phyloP scores from a whole-genome alignment of 2,888 invertebrate genomes.

The Ennomos quercinarius region DNA sequence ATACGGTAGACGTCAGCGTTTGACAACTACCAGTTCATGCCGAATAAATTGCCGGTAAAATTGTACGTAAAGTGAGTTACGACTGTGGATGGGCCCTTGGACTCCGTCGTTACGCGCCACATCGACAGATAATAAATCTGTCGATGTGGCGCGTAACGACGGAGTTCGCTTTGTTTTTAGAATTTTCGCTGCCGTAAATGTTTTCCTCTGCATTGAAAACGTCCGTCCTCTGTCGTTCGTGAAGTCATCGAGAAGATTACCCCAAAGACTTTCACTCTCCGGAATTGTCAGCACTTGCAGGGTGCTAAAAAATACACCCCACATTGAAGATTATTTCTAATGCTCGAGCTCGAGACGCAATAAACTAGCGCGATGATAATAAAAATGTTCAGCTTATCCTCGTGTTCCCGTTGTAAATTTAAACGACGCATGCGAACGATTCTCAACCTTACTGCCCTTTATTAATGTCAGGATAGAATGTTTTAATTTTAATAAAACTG shows the following conservation, averaged over 20 bases:
- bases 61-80: slow-evolving; percentile 78
- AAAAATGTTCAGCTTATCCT: slow-evolving; percentile 79
- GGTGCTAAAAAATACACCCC: slow-evolving; percentile 63
- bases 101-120: slow-evolving; percentile 60
- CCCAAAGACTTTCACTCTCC: slow-evolving; percentile 46
- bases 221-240: slow-evolving; percentile 39
- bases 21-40: slow-evolving; percentile 82
- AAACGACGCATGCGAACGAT: slow-evolving; percentile 62
- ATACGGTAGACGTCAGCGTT: slow-evolving; percentile 79
- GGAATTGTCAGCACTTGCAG: slow-evolving; percentile 50
- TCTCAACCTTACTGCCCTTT: slow-evolving; percentile 73
- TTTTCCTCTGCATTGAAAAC: slow-evolving; percentile 48
- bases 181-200: slow-evolving; percentile 59
- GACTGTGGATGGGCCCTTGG: slow-evolving; percentile 70
- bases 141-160: no score
- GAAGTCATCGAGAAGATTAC: slow-evolving; percentile 49
- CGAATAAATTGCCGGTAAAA: slow-evolving; percentile 80
- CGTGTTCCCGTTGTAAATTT: slow-evolving; percentile 74
- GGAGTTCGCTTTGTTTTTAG: slow-evolving; percentile 66
- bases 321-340: slow-evolving; percentile 76
- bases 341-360: slow-evolving; percentile 75
- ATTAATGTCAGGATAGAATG: slow-evolving; percentile 78
- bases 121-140: slow-evolving; percentile 72
- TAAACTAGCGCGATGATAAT: slow-evolving; percentile 80
- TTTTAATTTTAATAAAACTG: slow-evolving; percentile 85